Percentiles rank a stretch among this genome's conserved stretches.
phyloP scores from a whole-genome alignment of 2,113 vertebrate species.

The Alethe diademata region DNA sequence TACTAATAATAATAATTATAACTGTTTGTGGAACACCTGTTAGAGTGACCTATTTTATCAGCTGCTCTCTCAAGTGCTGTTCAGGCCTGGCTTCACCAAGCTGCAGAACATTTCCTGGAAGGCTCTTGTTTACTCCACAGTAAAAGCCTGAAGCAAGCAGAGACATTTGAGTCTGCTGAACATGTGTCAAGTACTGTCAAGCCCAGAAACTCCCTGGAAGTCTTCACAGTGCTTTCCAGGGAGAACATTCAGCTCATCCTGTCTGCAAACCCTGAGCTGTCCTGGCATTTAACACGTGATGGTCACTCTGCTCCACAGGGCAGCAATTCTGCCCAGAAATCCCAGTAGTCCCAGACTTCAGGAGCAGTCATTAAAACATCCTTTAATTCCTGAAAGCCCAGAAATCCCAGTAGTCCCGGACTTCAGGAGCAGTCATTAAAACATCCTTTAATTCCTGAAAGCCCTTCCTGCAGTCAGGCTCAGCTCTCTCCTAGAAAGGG shows the following conservation, averaged over 20 bases:
- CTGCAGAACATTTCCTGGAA: not conserved
- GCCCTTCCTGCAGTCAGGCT: not conserved
- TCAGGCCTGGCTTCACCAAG: not conserved
- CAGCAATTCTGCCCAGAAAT: not conserved
- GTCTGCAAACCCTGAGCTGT: accelerated
- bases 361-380: not conserved
- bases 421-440: not conserved
- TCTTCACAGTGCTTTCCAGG: not conserved
- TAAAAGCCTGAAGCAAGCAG: not conserved
- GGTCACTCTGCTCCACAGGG: not conserved
- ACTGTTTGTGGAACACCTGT: not conserved
- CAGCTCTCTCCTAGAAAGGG: not conserved
- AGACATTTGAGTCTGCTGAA: not conserved
- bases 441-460: not conserved
- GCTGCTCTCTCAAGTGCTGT: not conserved
- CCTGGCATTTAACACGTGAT: not conserved
- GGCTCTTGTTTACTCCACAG: not conserved
- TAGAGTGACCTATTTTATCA: not conserved
- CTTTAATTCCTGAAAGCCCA: not conserved
- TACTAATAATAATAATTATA: not conserved
- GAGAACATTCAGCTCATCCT: not conserved
- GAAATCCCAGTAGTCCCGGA: not conserved
- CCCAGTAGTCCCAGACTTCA: not conserved
- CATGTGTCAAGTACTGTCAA: not conserved
- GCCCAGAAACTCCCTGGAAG: not conserved